These are phyloP conservation scores for Lepus timidus DNA, from an alignment of 2,113 vertebrate species.

Conservation along the genomic window DNA sequence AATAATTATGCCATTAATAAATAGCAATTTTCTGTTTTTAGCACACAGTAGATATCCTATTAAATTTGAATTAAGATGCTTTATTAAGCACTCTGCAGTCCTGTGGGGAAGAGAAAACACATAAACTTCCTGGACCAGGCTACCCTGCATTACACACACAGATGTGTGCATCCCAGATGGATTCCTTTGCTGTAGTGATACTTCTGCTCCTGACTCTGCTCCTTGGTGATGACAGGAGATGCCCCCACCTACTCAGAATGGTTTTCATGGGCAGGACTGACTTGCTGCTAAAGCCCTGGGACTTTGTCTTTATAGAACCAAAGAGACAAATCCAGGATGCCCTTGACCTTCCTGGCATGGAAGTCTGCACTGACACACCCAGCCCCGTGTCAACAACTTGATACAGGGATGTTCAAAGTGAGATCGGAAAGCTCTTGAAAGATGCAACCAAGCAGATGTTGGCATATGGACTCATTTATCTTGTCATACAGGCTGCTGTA, in stretches of 20 bases:
- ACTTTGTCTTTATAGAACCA: background rate
- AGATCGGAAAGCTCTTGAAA: no score
- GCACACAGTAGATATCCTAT: slow-evolving; percentile 34
- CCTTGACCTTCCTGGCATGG: background rate
- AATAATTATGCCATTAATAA: slow-evolving; percentile 84
- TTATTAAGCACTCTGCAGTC: slow-evolving; percentile 57
- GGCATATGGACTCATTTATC: background rate
- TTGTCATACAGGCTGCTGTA: background rate
- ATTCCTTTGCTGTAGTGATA: slow-evolving; percentile 60
- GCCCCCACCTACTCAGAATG: no score
- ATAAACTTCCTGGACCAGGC: slow-evolving; percentile 7
- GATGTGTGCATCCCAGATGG: slow-evolving; percentile 69
- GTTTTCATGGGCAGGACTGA: background rate
- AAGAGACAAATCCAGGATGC: background rate
- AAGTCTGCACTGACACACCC: background rate
- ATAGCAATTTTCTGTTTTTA: slow-evolving; percentile 81
- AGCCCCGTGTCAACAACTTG: background rate
- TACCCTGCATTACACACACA: slow-evolving; percentile 57
- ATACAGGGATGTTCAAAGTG: no score
- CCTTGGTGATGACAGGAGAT: background rate
- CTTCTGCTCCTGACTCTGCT: slow-evolving; percentile 66
- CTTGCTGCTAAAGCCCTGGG: background rate
- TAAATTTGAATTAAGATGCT: slow-evolving; percentile 73
- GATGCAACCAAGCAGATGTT: background rate
- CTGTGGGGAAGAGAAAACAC: slow-evolving; percentile 68